Evolutionary conservation across 37 sponge, comb jelly and placozoan species (phyloP).

Genomic region (Halisarca cf. caerulea): DNA sequence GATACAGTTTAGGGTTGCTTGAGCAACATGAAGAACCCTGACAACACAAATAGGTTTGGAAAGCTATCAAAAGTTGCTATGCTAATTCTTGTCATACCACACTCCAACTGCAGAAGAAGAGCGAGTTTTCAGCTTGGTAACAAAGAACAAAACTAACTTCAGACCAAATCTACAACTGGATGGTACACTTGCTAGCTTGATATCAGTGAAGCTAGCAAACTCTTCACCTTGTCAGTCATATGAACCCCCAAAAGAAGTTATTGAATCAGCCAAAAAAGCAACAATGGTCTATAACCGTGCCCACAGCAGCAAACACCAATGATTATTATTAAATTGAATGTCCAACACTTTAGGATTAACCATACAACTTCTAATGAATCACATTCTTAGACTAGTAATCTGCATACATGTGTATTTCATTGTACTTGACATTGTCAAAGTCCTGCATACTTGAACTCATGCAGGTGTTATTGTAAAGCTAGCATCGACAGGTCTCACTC

Average conservation of each 20-base stretch:
- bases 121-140: slow-evolving; percentile 9
- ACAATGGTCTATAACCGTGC: not conserved
- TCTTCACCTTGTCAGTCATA: not conserved
- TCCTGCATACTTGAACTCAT: too few relatives aligned
- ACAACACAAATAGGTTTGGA: not conserved
- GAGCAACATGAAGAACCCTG: not conserved
- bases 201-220: slow-evolving; percentile 1
- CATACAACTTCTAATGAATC: too few relatives aligned
- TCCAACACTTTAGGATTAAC: too few relatives aligned
- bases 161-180: not conserved
- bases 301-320: too few relatives aligned
- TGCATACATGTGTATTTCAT: too few relatives aligned
- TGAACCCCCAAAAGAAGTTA: slow-evolving; percentile 1
- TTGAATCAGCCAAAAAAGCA: slow-evolving; percentile 13
- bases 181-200: slow-evolving; percentile 1
- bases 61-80: slow-evolving; percentile 5
- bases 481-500: too few relatives aligned
- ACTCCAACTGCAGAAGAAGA: slow-evolving; percentile 28
- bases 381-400: too few relatives aligned
- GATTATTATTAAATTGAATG: too few relatives aligned
- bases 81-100: slow-evolving; percentile 13
- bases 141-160: not conserved
- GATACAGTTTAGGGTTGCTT: slow-evolving; percentile 26
- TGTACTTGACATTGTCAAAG: too few relatives aligned
- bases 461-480: too few relatives aligned